These are phyloP conservation scores for Oenanthe oenanthe DNA, from an alignment of 2,113 vertebrate genomes.

Conservation along the genomic window DNA sequence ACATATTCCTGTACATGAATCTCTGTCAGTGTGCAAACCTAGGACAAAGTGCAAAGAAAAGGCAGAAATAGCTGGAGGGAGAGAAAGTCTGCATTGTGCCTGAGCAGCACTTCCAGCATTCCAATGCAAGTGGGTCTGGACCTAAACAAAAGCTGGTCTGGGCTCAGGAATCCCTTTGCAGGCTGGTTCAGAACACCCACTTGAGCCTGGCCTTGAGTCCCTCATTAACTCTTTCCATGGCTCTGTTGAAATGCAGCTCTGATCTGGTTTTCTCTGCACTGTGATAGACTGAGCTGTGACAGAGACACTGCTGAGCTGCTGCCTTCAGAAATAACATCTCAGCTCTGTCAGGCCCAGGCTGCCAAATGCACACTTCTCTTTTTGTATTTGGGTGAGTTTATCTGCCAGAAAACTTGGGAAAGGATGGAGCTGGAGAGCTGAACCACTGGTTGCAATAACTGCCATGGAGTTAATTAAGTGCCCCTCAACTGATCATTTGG, in stretches of 20 bases:
- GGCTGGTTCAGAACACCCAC: constrained; percentile 29
- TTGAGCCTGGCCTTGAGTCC: neutral
- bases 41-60: neutral
- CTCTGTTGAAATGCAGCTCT: neutral
- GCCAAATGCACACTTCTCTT: neutral
- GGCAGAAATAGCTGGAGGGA: neutral
- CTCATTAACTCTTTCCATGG: neutral
- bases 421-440: neutral
- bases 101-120: neutral
- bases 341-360: neutral
- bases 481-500: neutral
- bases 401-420: neutral
- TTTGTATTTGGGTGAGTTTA: neutral
- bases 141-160: constrained; percentile 33
- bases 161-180: constrained; percentile 18
- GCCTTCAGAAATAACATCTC: neutral
- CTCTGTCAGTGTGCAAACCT: neutral
- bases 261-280: neutral
- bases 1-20: neutral
- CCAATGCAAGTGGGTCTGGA: constrained; percentile 7
- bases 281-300: neutral
- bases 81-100: constrained; percentile 39
- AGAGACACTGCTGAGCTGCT: neutral
- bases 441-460: neutral
- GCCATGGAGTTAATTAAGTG: neutral